Evolutionary conservation across 2,113 vertebrate species (phyloP).

Genomic region (Edolisoma coerulescens): DNA sequence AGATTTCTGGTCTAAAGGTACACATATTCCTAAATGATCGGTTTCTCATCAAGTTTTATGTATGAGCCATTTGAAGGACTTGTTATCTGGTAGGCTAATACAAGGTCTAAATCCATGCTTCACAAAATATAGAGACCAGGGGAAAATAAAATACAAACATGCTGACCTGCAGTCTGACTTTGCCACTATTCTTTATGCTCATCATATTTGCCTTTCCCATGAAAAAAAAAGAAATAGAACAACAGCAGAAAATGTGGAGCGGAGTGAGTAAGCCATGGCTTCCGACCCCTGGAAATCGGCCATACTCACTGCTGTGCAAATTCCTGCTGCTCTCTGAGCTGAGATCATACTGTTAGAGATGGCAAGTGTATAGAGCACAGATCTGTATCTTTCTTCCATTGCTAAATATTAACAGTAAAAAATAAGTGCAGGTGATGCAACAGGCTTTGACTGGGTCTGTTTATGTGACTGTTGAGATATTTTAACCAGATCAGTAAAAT

Average conservation of each 20-base stretch:
- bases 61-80: not conserved
- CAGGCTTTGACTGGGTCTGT: slow-evolving; percentile 1
- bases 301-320: slow-evolving; percentile 52
- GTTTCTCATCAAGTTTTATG: not conserved
- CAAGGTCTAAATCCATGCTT: not conserved
- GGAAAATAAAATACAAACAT: not conserved
- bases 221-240: not conserved
- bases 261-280: slow-evolving; percentile 31
- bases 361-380: slow-evolving; percentile 44
- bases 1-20: not conserved
- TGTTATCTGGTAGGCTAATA: not conserved
- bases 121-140: not conserved
- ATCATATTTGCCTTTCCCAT: not conserved
- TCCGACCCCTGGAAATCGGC: slow-evolving; percentile 32
- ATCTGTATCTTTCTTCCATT: slow-evolving; percentile 40
- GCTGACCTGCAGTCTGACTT: not conserved
- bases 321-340: slow-evolving; percentile 62
- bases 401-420: slow-evolving; percentile 50
- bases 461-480: not conserved
- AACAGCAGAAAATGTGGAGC: not conserved
- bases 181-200: not conserved
- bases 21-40: not conserved
- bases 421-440: slow-evolving; percentile 46
- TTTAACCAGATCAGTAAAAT: slow-evolving; percentile 20
- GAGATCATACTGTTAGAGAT: slow-evolving; percentile 55